Conservation (phyloP, 2,888 invertebrate genomes). For the Melieria omissa region DNA sequence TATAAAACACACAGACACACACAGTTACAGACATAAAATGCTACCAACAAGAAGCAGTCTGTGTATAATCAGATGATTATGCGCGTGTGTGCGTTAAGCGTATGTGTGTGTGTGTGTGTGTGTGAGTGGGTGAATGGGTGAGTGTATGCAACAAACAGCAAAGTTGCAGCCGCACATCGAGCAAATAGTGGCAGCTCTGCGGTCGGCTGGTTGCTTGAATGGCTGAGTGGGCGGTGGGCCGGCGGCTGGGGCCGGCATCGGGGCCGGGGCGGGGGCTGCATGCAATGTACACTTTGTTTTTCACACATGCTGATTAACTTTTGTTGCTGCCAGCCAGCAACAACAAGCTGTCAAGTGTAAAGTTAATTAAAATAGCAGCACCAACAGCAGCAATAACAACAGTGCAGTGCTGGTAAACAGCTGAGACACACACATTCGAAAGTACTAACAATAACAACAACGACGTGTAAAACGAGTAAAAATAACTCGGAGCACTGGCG, state of each 20-base stretch:
- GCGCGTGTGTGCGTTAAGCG: background rate
- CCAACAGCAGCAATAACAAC: background rate
- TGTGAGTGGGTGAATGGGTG: slow-evolving; percentile 19
- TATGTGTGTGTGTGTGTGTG: slow-evolving; percentile 16
- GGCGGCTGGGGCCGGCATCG: no score
- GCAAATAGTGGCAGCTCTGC: no score
- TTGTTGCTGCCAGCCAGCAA: slow-evolving; percentile 40
- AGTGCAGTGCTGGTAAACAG: no score
- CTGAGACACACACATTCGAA: no score
- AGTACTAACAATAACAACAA: no score
- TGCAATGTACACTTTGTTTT: slow-evolving; percentile 60
- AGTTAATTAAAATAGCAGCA: slow-evolving; percentile 42
- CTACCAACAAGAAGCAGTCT: background rate
- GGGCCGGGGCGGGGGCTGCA: background rate
- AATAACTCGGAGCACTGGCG: no score
- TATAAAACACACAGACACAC: slow-evolving; percentile 9
- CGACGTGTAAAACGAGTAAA: no score
- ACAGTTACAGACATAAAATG: slow-evolving; percentile 8
- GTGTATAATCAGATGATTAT: background rate
- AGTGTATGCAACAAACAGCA: slow-evolving; percentile 14
- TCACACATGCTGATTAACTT: slow-evolving; percentile 63
- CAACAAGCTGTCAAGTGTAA: slow-evolving; percentile 35
- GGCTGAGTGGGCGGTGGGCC: no score
- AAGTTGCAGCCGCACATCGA: no score
- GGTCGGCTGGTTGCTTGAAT: no score